A percentile compares a stretch with the other conserved stretches of the same genome.
These are phyloP conservation scores for Gallinago paraguaiae DNA, from an alignment of 2,113 vertebrate species.

Conservation along the genomic window DNA sequence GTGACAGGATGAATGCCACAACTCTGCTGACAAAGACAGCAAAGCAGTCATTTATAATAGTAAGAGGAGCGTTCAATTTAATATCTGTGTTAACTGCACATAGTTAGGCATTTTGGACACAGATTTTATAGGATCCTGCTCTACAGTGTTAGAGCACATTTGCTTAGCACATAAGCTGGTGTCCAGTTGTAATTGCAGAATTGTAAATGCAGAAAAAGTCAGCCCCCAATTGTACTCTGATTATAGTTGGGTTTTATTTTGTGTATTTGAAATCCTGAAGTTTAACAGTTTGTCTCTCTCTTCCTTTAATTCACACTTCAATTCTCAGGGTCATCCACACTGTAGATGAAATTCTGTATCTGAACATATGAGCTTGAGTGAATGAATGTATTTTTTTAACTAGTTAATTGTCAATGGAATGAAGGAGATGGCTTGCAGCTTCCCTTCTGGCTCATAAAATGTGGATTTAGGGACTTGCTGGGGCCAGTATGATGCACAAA, in stretches of 20 bases:
- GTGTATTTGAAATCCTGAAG: neutral
- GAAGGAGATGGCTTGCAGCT: neutral
- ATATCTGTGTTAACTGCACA: constrained; percentile 40
- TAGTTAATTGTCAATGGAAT: neutral
- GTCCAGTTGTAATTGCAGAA: neutral
- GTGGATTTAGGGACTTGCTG: neutral
- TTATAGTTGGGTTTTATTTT: neutral
- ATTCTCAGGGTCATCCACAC: neutral
- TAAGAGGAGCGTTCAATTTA: constrained; percentile 22
- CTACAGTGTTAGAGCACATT: constrained; percentile 1
- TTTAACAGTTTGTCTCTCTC: neutral
- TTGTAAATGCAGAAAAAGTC: neutral
- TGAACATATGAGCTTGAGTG: neutral
- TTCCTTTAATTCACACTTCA: neutral
- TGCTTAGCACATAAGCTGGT: neutral
- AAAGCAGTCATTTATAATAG: constrained; percentile 43
- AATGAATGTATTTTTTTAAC: neutral
- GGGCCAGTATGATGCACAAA: neutral
- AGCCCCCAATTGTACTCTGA: neutral
- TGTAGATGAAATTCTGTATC: neutral
- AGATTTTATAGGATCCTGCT: neutral
- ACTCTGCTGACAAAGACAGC: constrained; percentile 55
- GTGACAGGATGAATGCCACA: constrained; percentile 51
- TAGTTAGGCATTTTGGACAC: constrained; percentile 20
- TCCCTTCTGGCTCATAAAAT: neutral